Conservation (phyloP, 1,140 invertebrate species). For the Palaemon carinicauda region DNA sequence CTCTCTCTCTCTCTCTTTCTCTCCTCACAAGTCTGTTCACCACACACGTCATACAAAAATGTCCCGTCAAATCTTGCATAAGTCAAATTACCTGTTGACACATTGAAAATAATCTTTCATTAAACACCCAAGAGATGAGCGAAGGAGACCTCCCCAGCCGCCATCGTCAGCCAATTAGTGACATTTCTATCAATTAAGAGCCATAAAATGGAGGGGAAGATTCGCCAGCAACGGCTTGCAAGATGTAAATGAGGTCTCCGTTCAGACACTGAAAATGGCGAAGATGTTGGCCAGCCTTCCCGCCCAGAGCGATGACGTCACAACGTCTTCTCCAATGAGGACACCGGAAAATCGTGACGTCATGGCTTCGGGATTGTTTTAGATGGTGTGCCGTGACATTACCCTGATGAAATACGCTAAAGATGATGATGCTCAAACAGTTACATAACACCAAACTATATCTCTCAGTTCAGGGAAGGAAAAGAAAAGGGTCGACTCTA, state of each 20-base stretch:
- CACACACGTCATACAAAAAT: conserved; percentile 45
- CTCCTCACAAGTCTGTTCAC: conserved; percentile 46
- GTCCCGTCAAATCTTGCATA: conserved; percentile 31
- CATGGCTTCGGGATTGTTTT: conserved; percentile 50
- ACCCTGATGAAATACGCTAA: conserved; percentile 24
- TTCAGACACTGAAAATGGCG: conserved; percentile 56
- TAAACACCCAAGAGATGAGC: neutral
- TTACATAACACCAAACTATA: too few relatives aligned
- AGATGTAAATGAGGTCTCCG: conserved; percentile 56
- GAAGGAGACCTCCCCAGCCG: neutral
- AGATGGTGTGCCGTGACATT: conserved; percentile 49
- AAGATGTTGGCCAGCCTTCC: conserved; percentile 52
- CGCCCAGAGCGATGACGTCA: conserved; percentile 53
- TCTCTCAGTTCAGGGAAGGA: neutral
- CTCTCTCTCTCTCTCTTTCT: neutral
- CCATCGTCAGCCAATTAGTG: neutral
- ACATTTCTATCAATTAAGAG: neutral
- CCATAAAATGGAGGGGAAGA: conserved; percentile 47
- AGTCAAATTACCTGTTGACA: conserved; percentile 7
- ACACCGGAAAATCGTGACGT: conserved; percentile 19
- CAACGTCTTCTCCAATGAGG: conserved; percentile 47
- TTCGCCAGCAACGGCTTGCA: conserved; percentile 33
- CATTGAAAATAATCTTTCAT: neutral
- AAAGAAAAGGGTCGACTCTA: too few relatives aligned
- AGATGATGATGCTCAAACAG: too few relatives aligned